A percentile compares a stretch with the other conserved stretches of the same genome.
Evolutionary conservation across 1,140 invertebrate genomes (phyloP).

Genomic region (Atopsyche davidsoni): DNA sequence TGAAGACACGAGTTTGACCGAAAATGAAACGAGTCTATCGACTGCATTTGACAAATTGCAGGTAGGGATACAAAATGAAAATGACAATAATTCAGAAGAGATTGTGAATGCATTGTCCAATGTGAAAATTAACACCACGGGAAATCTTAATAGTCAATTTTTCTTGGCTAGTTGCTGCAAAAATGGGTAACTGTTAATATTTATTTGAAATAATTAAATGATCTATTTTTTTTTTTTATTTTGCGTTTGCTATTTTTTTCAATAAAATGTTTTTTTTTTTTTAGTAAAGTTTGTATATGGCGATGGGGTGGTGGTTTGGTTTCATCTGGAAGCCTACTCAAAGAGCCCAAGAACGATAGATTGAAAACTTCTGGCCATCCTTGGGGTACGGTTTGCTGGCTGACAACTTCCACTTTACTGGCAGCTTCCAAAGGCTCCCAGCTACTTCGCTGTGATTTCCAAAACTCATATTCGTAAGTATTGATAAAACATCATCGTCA

Average conservation of each 20-base stretch:
- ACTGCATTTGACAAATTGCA: background rate
- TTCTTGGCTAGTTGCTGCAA: conserved; percentile 24
- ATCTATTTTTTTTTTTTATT: background rate
- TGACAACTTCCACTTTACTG: conserved; percentile 10
- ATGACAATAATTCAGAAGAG: background rate
- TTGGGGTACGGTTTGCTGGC: conserved; percentile 20
- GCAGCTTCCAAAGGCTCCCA: conserved; percentile 18
- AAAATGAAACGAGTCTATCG: background rate
- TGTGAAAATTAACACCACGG: background rate
- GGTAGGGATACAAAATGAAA: background rate
- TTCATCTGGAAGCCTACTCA: conserved; percentile 4
- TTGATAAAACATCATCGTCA: too few species aligned
- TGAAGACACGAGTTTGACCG: background rate
- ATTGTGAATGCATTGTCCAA: background rate
- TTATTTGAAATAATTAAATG: conserved; percentile 1
- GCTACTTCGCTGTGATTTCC: conserved; percentile 16
- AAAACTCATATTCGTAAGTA: conserved; percentile 12
- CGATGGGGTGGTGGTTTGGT: conserved; percentile 22
- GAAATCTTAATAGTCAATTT: too few species aligned
- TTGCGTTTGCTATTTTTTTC: background rate
- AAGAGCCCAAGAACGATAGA: conserved; percentile 3
- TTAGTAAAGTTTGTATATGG: conserved; percentile 26
- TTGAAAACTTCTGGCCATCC: conserved; percentile 19
- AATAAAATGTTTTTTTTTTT: background rate
- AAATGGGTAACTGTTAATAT: conserved; percentile 22